Conservation (phyloP, 2,113 vertebrate species). For the Ceyx melanurus region DNA sequence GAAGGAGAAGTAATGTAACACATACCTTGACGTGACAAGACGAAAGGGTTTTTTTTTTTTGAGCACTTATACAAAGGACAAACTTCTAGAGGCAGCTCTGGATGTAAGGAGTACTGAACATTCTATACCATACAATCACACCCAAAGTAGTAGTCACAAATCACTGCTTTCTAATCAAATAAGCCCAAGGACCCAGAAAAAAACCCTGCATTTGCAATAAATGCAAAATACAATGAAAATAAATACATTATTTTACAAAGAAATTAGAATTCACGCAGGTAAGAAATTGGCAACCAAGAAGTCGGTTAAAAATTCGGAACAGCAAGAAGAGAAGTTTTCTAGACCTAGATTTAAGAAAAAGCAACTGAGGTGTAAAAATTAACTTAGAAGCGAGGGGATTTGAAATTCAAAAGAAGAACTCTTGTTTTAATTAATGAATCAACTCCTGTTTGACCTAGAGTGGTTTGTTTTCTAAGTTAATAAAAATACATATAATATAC, state of each 20-base stretch:
- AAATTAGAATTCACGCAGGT: not conserved
- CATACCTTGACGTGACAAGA: not conserved
- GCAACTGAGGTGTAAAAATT: not conserved
- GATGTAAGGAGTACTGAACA: accelerated
- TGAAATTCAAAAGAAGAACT: not conserved
- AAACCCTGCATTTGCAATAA: not conserved
- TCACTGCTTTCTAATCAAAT: not conserved
- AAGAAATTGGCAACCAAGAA: not conserved
- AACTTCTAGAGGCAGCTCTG: not conserved
- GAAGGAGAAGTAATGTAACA: not conserved
- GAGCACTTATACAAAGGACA: not conserved
- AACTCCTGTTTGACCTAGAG: not conserved
- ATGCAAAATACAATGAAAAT: not conserved
- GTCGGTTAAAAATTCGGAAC: not conserved
- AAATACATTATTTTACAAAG: not conserved
- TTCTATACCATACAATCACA: not conserved
- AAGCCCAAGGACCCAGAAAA: not conserved
- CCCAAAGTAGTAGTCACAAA: not conserved
- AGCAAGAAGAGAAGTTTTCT: not conserved
- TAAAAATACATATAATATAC: not conserved
- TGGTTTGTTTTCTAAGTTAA: not conserved
- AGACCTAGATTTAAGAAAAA: not conserved
- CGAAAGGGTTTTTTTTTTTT: not conserved
- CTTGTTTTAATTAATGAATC: not conserved
- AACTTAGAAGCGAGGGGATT: not conserved